These are phyloP conservation scores for Dysmachus trigonus DNA, from an alignment of 2,888 invertebrate genomes.

Conservation along the genomic window DNA sequence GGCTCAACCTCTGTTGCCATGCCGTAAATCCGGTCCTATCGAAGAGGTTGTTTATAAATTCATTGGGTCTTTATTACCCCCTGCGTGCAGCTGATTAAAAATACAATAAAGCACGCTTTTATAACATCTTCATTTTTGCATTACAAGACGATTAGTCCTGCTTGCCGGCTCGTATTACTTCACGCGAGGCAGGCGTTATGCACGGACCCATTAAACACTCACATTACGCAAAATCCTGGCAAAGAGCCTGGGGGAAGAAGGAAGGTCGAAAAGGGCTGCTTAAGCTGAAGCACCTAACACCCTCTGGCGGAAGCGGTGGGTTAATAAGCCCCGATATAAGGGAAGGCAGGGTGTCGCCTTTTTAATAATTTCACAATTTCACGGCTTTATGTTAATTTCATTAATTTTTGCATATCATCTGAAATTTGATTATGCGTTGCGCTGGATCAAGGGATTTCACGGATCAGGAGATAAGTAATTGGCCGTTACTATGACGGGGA, in stretches of 20 bases:
- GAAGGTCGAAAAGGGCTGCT: background rate
- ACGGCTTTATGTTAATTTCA: slow-evolving; percentile 49
- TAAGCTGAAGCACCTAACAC: background rate
- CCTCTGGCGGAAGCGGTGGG: background rate
- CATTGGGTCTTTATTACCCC: background rate
- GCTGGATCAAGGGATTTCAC: slow-evolving; percentile 45
- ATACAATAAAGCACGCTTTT: slow-evolving; percentile 39
- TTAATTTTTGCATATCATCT: slow-evolving; percentile 47
- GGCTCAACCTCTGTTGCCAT: too few species aligned
- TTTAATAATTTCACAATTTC: slow-evolving; percentile 50
- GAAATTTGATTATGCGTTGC: slow-evolving; percentile 46
- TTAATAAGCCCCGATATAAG: slow-evolving; percentile 7
- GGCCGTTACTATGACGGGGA: slow-evolving; percentile 12
- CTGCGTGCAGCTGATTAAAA: background rate
- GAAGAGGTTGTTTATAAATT: background rate
- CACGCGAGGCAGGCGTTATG: slow-evolving; percentile 27
- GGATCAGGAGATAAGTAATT: slow-evolving; percentile 48
- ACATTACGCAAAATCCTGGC: slow-evolving; percentile 43
- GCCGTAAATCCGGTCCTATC: too few species aligned
- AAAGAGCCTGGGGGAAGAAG: background rate
- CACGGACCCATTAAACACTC: slow-evolving; percentile 42
- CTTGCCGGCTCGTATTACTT: slow-evolving; percentile 46
- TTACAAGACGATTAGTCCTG: slow-evolving; percentile 47
- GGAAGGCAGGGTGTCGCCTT: background rate
- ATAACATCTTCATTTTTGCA: slow-evolving; percentile 49